Conservation (phyloP, 1,140 invertebrate species). For the Drosophila navojoa region DNA sequence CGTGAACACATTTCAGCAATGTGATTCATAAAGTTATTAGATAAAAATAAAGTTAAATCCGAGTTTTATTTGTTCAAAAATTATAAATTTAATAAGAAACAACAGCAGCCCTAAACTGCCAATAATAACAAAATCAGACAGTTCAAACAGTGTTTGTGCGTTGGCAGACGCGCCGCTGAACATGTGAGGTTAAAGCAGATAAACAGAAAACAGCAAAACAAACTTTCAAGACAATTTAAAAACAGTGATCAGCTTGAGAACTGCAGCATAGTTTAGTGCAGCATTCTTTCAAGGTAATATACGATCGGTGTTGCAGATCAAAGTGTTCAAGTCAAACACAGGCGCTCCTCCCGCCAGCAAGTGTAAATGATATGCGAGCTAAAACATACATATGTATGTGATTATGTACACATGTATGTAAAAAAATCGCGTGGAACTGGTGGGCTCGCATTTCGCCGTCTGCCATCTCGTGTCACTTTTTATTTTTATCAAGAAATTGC, state of each 20-base stretch:
- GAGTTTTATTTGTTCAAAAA: conserved; percentile 21
- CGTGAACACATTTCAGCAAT: conserved; percentile 73
- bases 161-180: conserved; percentile 70
- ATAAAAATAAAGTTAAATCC: conserved; percentile 49
- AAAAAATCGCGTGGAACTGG: conserved; percentile 30
- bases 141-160: conserved; percentile 34
- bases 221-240: conserved; percentile 27
- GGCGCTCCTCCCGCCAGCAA: conserved; percentile 22
- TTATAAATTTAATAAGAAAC: conserved; percentile 13
- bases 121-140: not conserved
- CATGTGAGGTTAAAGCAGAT: conserved; percentile 81
- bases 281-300: conserved; percentile 49
- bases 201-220: conserved; percentile 62
- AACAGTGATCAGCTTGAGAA: conserved; percentile 12
- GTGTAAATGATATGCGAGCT: conserved; percentile 29
- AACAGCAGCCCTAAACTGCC: not conserved
- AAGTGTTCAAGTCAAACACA: conserved; percentile 3
- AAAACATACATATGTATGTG: not conserved
- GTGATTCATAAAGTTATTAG: conserved; percentile 66
- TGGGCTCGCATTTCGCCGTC: conserved; percentile 27
- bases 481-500: conserved; percentile 32
- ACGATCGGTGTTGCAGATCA: not conserved
- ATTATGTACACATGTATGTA: no score
- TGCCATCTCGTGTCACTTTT: conserved; percentile 5
- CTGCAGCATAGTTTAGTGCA: conserved; percentile 9